phyloP scores from a whole-genome alignment of 2,888 invertebrate species.

The Cloeon dipterum region DNA sequence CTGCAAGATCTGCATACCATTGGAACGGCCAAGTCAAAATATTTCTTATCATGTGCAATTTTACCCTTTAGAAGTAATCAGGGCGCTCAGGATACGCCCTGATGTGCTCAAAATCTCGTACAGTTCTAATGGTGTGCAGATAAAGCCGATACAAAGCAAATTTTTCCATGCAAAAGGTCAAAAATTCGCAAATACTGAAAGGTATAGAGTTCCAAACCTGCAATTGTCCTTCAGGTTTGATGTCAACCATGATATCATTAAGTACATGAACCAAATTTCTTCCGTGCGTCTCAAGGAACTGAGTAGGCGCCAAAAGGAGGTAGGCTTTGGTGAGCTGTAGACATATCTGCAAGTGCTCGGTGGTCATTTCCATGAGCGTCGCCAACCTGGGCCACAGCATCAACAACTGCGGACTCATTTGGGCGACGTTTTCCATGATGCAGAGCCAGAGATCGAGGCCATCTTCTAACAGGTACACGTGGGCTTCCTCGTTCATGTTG shows the following conservation, averaged over 20 bases:
- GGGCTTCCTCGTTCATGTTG: slow-evolving; percentile 45
- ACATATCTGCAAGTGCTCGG: slow-evolving; percentile 57
- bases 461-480: slow-evolving; percentile 81
- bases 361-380: slow-evolving; percentile 52
- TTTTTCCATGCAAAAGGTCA: too few species aligned
- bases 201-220: too few species aligned
- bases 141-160: too few species aligned
- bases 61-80: too few species aligned
- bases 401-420: slow-evolving; percentile 35
- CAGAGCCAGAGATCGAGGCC: slow-evolving; percentile 77
- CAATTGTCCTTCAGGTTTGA: slow-evolving; percentile 48
- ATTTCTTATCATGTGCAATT: too few species aligned
- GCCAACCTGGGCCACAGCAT: slow-evolving; percentile 51
- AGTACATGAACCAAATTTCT: slow-evolving; percentile 42
- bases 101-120: too few species aligned
- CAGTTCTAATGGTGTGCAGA: too few species aligned
- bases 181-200: too few species aligned
- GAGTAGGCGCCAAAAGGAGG: slow-evolving; percentile 51
- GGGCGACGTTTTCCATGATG: slow-evolving; percentile 51
- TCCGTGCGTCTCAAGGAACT: slow-evolving; percentile 44
- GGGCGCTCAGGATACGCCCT: too few species aligned
- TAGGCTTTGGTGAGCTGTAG: slow-evolving; percentile 66
- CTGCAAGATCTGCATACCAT: too few species aligned
- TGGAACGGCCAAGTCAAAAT: too few species aligned
- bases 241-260: slow-evolving; percentile 50